Percentiles rank a stretch among this genome's conserved stretches.
These are phyloP conservation scores for Parochlus steinenii DNA, from an alignment of 2,888 invertebrate species.

Conservation along the genomic window DNA sequence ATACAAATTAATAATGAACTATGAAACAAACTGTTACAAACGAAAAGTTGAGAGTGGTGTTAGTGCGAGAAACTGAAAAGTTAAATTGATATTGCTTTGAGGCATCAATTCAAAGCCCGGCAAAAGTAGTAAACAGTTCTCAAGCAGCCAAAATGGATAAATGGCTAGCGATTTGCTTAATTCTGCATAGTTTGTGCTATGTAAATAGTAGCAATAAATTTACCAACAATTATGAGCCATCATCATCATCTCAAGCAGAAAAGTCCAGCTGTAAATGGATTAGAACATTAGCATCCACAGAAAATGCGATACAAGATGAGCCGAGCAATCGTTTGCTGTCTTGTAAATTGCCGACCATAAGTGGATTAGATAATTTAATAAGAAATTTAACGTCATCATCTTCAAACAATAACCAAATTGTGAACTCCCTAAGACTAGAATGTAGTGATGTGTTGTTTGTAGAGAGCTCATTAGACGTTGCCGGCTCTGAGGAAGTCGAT, in stretches of 20 bases:
- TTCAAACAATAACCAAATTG: constrained; percentile 7
- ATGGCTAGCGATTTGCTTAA: constrained; percentile 12
- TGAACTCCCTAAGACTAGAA: constrained; percentile 39
- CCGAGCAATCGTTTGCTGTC: constrained; percentile 7
- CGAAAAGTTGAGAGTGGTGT: too few relatives aligned
- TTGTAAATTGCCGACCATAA: constrained; percentile 10
- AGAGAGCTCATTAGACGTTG: constrained; percentile 47
- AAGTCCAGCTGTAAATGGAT: constrained; percentile 6
- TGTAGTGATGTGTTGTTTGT: constrained; percentile 60
- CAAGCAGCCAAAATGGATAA: constrained; percentile 7
- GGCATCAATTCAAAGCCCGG: too few relatives aligned
- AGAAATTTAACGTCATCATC: constrained; percentile 7
- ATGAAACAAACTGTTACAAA: too few relatives aligned
- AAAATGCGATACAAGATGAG: constrained; percentile 5
- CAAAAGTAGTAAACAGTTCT: constrained; percentile 3
- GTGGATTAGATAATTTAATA: constrained; percentile 11
- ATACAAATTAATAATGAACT: too few relatives aligned
- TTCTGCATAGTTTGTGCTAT: constrained; percentile 6
- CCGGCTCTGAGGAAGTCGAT: constrained; percentile 17
- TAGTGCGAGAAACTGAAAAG: too few relatives aligned
- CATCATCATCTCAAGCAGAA: constrained; percentile 1
- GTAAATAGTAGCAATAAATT: constrained; percentile 10
- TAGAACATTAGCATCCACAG: not conserved
- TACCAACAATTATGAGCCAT: constrained; percentile 8
- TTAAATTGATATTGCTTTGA: too few relatives aligned